Base-by-base conservation (phyloP, 37 sponge, comb jelly and placozoan genomes). In the Hormiphora californensis region DNA sequence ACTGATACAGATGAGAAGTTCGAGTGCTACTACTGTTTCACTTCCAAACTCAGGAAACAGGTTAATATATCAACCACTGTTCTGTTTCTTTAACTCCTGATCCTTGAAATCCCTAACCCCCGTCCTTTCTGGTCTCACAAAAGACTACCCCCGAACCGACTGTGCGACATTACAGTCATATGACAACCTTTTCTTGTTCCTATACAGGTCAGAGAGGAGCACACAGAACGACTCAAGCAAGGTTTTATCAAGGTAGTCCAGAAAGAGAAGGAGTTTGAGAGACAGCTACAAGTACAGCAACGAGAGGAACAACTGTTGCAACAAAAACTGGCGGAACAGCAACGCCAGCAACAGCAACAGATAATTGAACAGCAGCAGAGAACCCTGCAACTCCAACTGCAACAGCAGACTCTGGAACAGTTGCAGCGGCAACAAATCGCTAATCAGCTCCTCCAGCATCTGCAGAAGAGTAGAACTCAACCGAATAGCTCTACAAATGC, bases 221-320 rank as follows among this genome's bases (percentile, higher is more conserved):
- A 73, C 46, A 73, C 81, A 30, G 81, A 73, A 28, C 43, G 81
- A 19, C 25, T 73, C 28, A 73, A 73, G 25, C 81, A 73, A 40
- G 81, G 81, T 41, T 73, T 73, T 28, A 73, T 73, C 43, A 73
- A 73, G 22, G 81, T 73, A 23, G 81, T 73, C 23, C 81, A 73
- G 25, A 73, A 73, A 46, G 81, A 73, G 81, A 73, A 73, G 81
- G 81, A 73, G 81, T 73, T 73, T 40, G 81, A 73, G 44, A 33
- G 81, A 9, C 81, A 73, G 27, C 81, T 73, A 43, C 81, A 73
- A 46, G 43, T 43, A 25, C 81, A 73, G 25, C 81, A 73, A 30
- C 3, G 81, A 19, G 81, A 73, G 46, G 81, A 73, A 46, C 81
- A 73, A 41, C 81, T 73, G 22, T 43, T 73, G 81, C 81, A 73